Evolutionary conservation across 64 coral and sea anemone species (phyloP), one percentile per base, ranked within the genome.

Genomic region (Dendrophyllia cribrosa): DNA sequence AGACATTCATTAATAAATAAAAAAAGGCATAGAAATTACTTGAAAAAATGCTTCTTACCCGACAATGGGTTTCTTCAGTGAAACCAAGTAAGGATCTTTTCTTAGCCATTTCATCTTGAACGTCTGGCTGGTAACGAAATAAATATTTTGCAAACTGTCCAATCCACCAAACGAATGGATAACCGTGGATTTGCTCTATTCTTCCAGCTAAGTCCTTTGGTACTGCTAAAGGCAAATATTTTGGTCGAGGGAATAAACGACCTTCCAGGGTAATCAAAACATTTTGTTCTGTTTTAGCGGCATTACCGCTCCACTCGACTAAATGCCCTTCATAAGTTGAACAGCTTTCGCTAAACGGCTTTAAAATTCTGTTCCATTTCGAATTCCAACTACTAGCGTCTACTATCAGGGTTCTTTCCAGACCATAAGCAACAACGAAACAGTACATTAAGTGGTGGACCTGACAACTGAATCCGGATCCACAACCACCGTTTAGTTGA

Each of bases 151-250:
- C 84, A 86, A 99, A 99, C 85, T 99, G 97, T 22, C 97, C 97
- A 74, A 99, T 99, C 97, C 97, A 99, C 97, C 97, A 99, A 4
- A 99, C 97, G 89, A 96, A 99, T 53, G 97, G 97, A 76, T 96
- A 91, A 14, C 94, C 88, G 72, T 99, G 97, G 21, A 99, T 74
- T 65, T 34, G 62, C 8, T 88, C 58, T 6, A 99, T 85, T 85
- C 88, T 79, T 10, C 15, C 62, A 14, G 91, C 90, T 44, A 99
- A 87, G 51, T 99, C 97, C 72, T 77, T 59, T 66, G 97, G 97
- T 22, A 99, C 97, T 53, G 94, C 97, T 16, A 99, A 72, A 23
- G 97, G 97, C 91, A 99, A 86, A n/a, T 99, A 76, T 9, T 70
- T 83, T 15, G 97, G 97, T 12, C 94, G 65, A 19, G 97, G 97